A percentile compares a stretch with the other conserved stretches of the same genome.
These are phyloP conservation scores for Euthynnus affinis DNA, from an alignment of 2,797 vertebrate genomes.

Conservation along the genomic window DNA sequence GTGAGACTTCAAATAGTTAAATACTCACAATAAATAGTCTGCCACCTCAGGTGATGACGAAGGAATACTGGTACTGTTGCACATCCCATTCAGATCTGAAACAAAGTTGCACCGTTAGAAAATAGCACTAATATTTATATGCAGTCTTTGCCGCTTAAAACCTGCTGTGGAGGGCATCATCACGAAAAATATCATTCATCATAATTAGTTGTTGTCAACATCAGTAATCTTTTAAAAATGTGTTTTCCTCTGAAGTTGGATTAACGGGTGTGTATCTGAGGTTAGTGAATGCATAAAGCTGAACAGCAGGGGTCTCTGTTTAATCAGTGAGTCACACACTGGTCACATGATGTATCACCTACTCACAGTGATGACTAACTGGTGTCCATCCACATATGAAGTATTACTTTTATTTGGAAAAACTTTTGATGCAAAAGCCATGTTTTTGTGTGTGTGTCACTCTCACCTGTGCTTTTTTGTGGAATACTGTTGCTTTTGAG, in stretches of 20 bases:
- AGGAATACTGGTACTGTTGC: constrained; percentile 90
- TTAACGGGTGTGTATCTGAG: constrained; percentile 8
- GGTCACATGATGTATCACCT: constrained; percentile 48
- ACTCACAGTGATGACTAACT: constrained; percentile 60
- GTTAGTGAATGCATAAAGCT: constrained; percentile 33
- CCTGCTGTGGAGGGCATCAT: not conserved
- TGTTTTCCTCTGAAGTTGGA: no score
- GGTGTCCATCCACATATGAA: constrained; percentile 22
- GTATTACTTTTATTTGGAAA: constrained; percentile 50
- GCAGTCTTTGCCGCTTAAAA: not conserved
- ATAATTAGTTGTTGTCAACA: not conserved
- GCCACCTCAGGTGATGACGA: constrained; percentile 91
- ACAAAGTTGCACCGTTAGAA: constrained; percentile 34
- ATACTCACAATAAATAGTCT: constrained; percentile 97
- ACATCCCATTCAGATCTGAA: constrained; percentile 93
- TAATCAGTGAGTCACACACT: constrained; percentile 42
- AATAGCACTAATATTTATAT: constrained; percentile 1
- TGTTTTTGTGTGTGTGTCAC: not conserved
- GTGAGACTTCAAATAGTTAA: not conserved
- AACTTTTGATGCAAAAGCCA: not conserved
- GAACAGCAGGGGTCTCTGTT: constrained; percentile 77
- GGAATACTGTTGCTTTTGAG: constrained; percentile 80
- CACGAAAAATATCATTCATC: not conserved
- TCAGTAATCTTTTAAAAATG: not conserved
- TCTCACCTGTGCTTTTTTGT: constrained; percentile 89